Evolutionary conservation across 1,140 invertebrate species (phyloP), one percentile per base, ranked within the genome.

Genomic region (Contarinia nasturtii): DNA sequence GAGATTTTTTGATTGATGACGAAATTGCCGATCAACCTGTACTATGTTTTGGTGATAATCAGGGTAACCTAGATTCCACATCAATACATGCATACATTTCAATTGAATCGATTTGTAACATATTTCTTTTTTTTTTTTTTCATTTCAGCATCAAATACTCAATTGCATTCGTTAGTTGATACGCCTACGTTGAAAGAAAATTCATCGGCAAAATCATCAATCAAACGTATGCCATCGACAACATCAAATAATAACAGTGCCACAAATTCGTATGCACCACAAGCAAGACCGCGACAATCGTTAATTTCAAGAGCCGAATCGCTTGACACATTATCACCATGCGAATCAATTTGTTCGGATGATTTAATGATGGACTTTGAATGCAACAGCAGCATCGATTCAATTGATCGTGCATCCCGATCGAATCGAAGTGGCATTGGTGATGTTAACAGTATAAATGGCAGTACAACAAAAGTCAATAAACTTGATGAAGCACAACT

Each of bases 11-110:
- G 38, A 84, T 86, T 50, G 87, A 91, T 56, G 87, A 91, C 54
- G 87, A 91, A 63, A 90, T 90, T 43, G 82, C 82, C 11, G 87
- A 91, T 64, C 87, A 91, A 58, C 87, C 87, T 10, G 85, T 77
- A 0, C 63, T 91, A 44, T 70, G 84, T 2, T 86, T 87, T 57
- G 74, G 80, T 56, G 76, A 79, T 61, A 69, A 70, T 33, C 27
- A 17, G 14, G 33, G 33, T 42, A 40, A 40, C 14, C 37, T 7
- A 40, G 12, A 40, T 15, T 3, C 3, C 17, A 4, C 17, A 15
- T 40, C 12, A n/a, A 36, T n/a, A 36, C 34, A 36, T 15, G 27
- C 27, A 27, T 15, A 40, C 3, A 5, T 40, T 12, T n/a, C 3
- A 17, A 38, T n/a, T 38, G 15, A 3, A 38, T 38, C 12, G 36